A percentile compares a stretch with the other conserved stretches of the same genome.
Evolutionary conservation across 2,888 invertebrate species (phyloP).

Genomic region (Tortricodes alternella): DNA sequence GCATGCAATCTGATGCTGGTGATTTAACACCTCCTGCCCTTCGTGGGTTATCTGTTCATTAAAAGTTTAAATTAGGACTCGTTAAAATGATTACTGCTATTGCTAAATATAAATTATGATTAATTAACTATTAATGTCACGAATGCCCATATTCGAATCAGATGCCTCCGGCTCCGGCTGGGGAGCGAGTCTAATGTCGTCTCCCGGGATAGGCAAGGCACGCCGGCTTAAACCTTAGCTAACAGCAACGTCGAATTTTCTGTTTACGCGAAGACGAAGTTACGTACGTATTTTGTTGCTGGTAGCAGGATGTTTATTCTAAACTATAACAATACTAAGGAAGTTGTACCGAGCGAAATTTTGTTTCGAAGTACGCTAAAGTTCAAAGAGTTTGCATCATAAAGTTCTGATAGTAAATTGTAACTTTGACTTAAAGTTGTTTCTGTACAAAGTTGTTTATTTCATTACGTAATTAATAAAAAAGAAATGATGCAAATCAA

Average conservation of each 20-base stretch:
- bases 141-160: too few relatives aligned
- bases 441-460: too few relatives aligned
- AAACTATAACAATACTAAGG: slow-evolving; percentile 18
- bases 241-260: not conserved
- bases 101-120: too few relatives aligned
- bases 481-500: not conserved
- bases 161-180: not conserved
- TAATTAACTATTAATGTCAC: not conserved
- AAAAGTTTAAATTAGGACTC: too few relatives aligned
- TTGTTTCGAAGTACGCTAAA: slow-evolving; percentile 3
- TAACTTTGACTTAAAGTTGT: not conserved
- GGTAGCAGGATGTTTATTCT: slow-evolving; percentile 25
- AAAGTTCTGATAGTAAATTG: not conserved
- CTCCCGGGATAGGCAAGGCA: not conserved
- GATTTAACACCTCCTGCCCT: slow-evolving; percentile 21
- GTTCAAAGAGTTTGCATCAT: not conserved
- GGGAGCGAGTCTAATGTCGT: not conserved
- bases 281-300: slow-evolving; percentile 15
- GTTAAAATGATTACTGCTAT: too few relatives aligned
- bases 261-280: slow-evolving; percentile 7
- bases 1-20: slow-evolving; percentile 18
- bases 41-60: slow-evolving; percentile 17
- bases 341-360: slow-evolving; percentile 1
- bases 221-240: not conserved
- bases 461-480: too few relatives aligned